Evolutionary conservation across 2,888 invertebrate genomes (phyloP), one percentile per base, ranked within the genome.

Genomic region (Xestia sexstrigata): DNA sequence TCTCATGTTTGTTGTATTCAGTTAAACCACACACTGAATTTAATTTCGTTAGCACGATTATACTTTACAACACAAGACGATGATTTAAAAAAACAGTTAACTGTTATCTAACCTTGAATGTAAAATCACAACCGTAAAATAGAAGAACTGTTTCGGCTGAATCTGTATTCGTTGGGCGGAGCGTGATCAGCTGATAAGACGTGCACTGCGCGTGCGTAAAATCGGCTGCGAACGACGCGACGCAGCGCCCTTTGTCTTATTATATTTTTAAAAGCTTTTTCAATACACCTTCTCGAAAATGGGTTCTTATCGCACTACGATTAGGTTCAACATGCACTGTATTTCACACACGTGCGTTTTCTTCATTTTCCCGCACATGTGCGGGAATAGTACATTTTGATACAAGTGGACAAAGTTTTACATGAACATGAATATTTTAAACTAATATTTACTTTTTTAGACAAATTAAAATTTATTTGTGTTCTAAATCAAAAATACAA

Each of bases 1-100:
- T 92, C 97, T 97, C 98, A 98, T 98, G 87, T 91, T 95, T 76
- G 35, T 76, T 75, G 78, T 42, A 9, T n/a, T n/a, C 39, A 5
- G 11, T 26, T 39, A 67, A 67, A 63, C 80, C 66, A 70, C 81
- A 82, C 80, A 75, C 80, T 74, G 73, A 74, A 76, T 58, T 17
- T 4, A 74, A 70, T 60, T 79, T 47, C 42, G 30, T 70, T n/a
- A 74, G 17, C 67, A 63, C 70, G n/a, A 62, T 69, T 69, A 42
- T 49, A 49, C 35, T 75, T 49, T 62, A 23, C 62, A 65, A 26
- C 63, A 15, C 67, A 66, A 70, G 42, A 63, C 58, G 67, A 65
- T 42, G 23, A 72, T 66, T 67, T 69, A 62, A 42, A 58, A 62
- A 76, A 77, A 81, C 70, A 49, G 42, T 68, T 65, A 77, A 70